phyloP scores from a whole-genome alignment of 1,140 invertebrate genomes.

The Chionoecetes opilio region DNA sequence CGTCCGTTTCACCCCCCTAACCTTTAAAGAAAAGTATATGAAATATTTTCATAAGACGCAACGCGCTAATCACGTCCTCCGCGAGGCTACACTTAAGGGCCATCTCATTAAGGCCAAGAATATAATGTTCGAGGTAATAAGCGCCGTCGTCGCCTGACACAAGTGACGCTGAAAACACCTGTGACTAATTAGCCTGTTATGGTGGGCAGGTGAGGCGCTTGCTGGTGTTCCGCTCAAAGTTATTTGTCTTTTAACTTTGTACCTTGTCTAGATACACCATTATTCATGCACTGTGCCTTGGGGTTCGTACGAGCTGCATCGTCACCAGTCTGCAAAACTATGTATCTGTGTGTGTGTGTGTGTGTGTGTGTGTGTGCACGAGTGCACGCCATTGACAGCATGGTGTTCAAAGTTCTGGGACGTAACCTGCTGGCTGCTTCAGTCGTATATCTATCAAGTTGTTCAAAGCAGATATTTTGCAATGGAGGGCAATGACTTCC shows the following conservation, averaged over 20 bases:
- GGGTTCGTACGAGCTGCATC: background rate
- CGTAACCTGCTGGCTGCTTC: too few species aligned
- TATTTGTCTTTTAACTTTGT: background rate
- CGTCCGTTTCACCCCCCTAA: too few species aligned
- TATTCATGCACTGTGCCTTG: background rate
- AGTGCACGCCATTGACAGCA: too few species aligned
- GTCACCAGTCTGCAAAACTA: too few species aligned
- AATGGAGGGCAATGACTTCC: too few species aligned
- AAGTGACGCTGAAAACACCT: background rate
- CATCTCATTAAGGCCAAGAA: background rate
- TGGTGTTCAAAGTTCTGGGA: too few species aligned
- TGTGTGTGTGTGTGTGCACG: too few species aligned
- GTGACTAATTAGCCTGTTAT: constrained; percentile 11
- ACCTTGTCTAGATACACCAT: background rate
- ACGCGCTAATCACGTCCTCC: background rate
- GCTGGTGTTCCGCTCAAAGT: background rate
- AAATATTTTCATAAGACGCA: background rate
- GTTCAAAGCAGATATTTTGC: too few species aligned
- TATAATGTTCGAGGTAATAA: constrained; percentile 8
- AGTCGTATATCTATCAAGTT: too few species aligned
- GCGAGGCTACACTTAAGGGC: background rate
- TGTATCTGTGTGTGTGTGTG: too few species aligned
- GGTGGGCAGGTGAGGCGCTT: background rate
- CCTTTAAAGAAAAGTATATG: background rate
- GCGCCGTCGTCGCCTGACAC: background rate